Conservation (phyloP, 2,797 vertebrate genomes). For the Numenius phaeopus region DNA sequence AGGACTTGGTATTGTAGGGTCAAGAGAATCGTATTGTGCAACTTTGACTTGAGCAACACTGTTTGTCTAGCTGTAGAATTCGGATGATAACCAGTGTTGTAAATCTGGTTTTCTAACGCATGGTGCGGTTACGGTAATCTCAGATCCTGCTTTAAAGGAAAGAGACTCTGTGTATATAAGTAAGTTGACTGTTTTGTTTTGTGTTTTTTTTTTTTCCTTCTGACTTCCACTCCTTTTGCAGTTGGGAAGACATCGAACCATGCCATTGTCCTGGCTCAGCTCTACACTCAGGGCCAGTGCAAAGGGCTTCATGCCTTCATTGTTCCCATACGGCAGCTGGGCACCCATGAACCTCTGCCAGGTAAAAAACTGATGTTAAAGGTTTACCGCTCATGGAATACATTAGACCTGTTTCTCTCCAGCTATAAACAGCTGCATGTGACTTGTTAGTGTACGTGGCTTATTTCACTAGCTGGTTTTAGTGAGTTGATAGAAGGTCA, state of each 20-base stretch:
- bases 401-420: background rate
- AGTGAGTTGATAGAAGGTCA: background rate
- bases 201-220: background rate
- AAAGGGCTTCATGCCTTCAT: constrained; percentile 95
- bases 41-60: background rate
- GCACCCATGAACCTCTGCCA: constrained; percentile 91
- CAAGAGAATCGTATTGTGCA: background rate
- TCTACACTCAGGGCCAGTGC: constrained; percentile 89
- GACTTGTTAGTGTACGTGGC: background rate
- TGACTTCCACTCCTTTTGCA: constrained; percentile 54
- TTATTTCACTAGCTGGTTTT: background rate
- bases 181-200: background rate
- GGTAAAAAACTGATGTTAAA: constrained; percentile 77
- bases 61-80: background rate
- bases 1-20: background rate
- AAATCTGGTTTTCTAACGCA: background rate
- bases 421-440: background rate
- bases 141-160: background rate
- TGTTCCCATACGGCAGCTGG: constrained; percentile 90
- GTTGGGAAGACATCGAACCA: constrained; percentile 98
- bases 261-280: constrained; percentile 95
- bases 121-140: background rate
- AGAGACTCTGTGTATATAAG: background rate
- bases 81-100: background rate
- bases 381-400: background rate